Conservation (phyloP, 2,797 vertebrate species). For the Fistularia commersonii region DNA sequence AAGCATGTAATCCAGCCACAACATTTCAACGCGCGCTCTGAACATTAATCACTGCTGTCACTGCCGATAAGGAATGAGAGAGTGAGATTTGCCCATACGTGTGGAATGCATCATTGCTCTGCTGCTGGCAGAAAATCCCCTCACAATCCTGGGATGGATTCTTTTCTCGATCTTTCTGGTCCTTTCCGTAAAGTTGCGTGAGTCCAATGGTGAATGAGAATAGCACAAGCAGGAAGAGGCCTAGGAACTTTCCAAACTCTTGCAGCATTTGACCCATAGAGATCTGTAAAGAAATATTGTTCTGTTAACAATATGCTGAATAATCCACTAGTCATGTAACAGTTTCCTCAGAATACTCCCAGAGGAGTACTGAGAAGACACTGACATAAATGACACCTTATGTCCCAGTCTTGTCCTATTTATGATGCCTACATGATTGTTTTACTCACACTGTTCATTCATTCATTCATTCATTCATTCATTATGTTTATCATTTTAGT, state of each 20-base stretch:
- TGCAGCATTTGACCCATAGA: constrained; percentile 99
- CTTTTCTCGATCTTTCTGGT: constrained; percentile 67
- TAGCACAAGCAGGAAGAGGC: constrained; percentile 95
- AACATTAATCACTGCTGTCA: constrained; percentile 15
- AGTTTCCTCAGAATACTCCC: no score
- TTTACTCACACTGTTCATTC: no score
- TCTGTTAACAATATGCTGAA: constrained; percentile 10
- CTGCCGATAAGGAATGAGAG: background rate
- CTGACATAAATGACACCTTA: no score
- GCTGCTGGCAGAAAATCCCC: constrained; percentile 91
- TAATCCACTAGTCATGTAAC: background rate
- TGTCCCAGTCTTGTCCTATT: no score
- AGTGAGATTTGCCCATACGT: constrained; percentile 75
- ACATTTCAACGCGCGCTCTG: background rate
- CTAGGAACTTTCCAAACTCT: constrained; percentile 97
- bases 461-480: no score
- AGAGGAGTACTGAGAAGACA: no score
- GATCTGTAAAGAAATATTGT: constrained; percentile 74
- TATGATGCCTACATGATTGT: no score
- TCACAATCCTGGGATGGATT: constrained; percentile 82
- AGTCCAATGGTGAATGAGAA: constrained; percentile 98
- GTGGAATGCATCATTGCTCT: constrained; percentile 95
- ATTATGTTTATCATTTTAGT: no score
- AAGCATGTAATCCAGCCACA: no score
- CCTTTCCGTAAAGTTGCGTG: constrained; percentile 95